These are phyloP conservation scores for Oreonectes daqikongensis DNA, from an alignment of 2,797 vertebrate genomes.

Conservation along the genomic window DNA sequence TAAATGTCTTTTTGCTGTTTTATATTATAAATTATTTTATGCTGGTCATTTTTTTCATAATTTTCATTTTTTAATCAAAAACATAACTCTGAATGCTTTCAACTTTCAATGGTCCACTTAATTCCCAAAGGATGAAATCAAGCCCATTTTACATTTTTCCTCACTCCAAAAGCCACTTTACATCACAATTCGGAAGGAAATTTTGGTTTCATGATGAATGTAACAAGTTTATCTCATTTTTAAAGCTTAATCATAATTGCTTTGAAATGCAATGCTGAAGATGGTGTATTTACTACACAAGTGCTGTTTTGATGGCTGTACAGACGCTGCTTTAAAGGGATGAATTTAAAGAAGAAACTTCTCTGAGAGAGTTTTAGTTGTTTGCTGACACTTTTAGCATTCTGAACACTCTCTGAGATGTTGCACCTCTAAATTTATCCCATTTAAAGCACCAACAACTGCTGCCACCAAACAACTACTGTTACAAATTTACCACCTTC, in stretches of 20 bases:
- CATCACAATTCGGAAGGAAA: too few relatives aligned
- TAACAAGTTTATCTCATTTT: background rate
- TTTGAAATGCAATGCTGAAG: background rate
- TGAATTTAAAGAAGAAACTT: too few relatives aligned
- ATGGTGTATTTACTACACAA: background rate
- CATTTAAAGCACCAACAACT: slow-evolving; percentile 1
- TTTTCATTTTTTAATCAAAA: too few relatives aligned
- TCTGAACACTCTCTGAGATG: background rate
- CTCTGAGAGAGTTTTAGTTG: background rate
- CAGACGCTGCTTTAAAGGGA: background rate
- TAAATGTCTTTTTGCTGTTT: too few relatives aligned
- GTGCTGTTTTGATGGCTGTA: background rate
- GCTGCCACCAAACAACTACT: background rate
- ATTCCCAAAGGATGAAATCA: too few relatives aligned
- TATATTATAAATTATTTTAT: too few relatives aligned
- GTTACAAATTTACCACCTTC: too few relatives aligned
- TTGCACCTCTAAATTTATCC: background rate
- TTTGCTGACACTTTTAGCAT: background rate
- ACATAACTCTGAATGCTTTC: too few relatives aligned
- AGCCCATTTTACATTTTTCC: too few relatives aligned
- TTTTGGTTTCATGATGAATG: background rate
- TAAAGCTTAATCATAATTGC: background rate
- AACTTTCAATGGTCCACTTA: too few relatives aligned
- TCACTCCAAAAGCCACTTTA: too few relatives aligned
- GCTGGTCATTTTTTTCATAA: too few relatives aligned